Evolutionary conservation across 1,140 invertebrate species (phyloP), one percentile per base, ranked within the genome.

Genomic region (Nautilus pompilius): DNA sequence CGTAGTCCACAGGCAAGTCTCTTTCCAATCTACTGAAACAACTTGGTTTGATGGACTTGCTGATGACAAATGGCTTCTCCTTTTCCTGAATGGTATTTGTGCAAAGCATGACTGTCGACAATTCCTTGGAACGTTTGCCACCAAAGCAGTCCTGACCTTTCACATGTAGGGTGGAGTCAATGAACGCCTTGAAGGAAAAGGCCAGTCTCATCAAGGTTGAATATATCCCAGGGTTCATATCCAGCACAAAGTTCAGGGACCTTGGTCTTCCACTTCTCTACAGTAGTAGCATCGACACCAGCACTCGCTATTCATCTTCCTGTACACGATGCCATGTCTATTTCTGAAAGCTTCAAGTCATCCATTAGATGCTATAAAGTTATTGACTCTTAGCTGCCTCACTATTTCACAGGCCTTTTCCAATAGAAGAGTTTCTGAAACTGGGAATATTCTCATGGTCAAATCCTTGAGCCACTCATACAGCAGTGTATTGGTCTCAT

Each of bases 331-430:
- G 33, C 63, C 63, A 20, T 67, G 32, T 5, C 62, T 26, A 24
- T 58, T 65, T 0, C 53, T 22, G 41, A 71, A 71, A 15, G 34
- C 34, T 24, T 63, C 69, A 17, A 66, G 36, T 60, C 66, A 68
- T 3, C 71, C 66, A 28, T 73, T 67, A 15, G 79, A 74, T 22
- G 67, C 70, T 20, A 71, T 68, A 46, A 75, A 67, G 24, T 45
- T 41, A 68, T 32, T 46, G 22, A 33, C 60, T 17, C 57, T 60
- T 20, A 67, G 36, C 20, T 67, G 59, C 1, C n/a, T n/a, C 3
- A 62, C 65, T 62, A 67, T 62, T 62, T 61, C 54, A 6, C 60
- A 33, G 2, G 64, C 65, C 33, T 63, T 60, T 34, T 46, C 46
- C 48, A 60, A 24, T 26, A 66, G n/a, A 2, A 68, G 56, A 1